Conservation (phyloP, 1,140 invertebrate genomes). For the Dysdera silvatica region DNA sequence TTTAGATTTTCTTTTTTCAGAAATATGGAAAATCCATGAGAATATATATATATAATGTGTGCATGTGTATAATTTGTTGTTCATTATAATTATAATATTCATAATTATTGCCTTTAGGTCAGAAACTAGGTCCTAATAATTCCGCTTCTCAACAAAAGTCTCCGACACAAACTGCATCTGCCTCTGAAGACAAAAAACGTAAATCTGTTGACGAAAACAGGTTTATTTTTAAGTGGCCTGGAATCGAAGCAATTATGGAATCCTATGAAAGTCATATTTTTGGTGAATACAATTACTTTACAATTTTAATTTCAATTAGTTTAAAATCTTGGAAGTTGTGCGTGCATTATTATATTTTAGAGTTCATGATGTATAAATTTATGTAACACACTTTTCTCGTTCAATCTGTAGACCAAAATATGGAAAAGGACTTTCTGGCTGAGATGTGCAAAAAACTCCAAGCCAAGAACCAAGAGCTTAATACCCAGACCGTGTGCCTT, state of each 20-base stretch:
- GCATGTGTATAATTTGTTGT: too few species aligned
- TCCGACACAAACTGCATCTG: neutral
- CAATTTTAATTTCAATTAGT: conserved; percentile 9
- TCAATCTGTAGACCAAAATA: conserved; percentile 37
- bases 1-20: too few species aligned
- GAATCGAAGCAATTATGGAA: conserved; percentile 43
- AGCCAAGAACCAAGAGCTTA: conserved; percentile 36
- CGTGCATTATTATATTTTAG: neutral
- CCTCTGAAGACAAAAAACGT: neutral
- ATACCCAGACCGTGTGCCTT: conserved; percentile 36
- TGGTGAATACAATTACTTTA: conserved; percentile 36
- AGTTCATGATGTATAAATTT: neutral
- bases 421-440: conserved; percentile 36
- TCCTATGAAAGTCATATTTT: conserved; percentile 42
- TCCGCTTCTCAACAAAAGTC: too few species aligned
- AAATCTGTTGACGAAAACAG: neutral
- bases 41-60: too few species aligned
- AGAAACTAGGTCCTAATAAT: too few species aligned
- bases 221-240: conserved; percentile 34
- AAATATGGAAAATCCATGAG: too few species aligned
- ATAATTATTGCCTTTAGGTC: too few species aligned
- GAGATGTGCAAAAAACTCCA: conserved; percentile 37
- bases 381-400: neutral
- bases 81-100: too few species aligned
- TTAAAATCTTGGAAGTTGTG: too few species aligned